phyloP scores from a whole-genome alignment of 2,888 invertebrate genomes.

The Dryococelus australis region DNA sequence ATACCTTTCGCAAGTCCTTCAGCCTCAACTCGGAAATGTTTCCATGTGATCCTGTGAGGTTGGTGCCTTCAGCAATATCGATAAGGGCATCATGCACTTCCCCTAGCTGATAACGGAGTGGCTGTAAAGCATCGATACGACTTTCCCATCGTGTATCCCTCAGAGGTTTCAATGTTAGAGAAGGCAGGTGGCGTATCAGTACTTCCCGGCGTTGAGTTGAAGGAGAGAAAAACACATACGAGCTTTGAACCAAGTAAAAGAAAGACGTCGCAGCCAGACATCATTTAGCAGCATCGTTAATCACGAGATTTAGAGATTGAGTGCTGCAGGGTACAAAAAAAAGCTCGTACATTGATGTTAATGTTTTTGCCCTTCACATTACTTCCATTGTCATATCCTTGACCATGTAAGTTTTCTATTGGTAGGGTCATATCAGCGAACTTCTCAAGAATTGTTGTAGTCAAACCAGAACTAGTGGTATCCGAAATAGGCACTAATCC shows the following conservation, averaged over 20 bases:
- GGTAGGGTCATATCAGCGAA: background rate
- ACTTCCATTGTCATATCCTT: constrained; percentile 1
- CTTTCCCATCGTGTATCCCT: background rate
- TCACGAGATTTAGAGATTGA: background rate
- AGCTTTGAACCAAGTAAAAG: too few relatives aligned
- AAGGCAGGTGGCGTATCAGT: too few relatives aligned
- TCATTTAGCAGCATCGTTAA: background rate
- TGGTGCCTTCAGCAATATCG: too few relatives aligned
- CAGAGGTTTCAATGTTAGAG: too few relatives aligned
- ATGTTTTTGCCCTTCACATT: background rate
- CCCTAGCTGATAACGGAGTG: too few relatives aligned
- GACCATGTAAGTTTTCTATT: background rate
- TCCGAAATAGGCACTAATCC: background rate
- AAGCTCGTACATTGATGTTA: too few relatives aligned
- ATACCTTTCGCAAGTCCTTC: background rate
- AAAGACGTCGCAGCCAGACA: background rate
- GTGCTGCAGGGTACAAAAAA: too few relatives aligned
- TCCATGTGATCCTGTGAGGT: too few relatives aligned
- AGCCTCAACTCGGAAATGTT: too few relatives aligned
- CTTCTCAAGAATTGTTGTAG: background rate
- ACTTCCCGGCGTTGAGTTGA: too few relatives aligned
- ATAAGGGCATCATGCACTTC: too few relatives aligned
- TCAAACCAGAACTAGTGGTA: background rate
- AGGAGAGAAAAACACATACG: too few relatives aligned
- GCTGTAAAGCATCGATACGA: background rate